phyloP scores from a whole-genome alignment of 2,113 vertebrate species.

The Puffinus mauretanicus region DNA sequence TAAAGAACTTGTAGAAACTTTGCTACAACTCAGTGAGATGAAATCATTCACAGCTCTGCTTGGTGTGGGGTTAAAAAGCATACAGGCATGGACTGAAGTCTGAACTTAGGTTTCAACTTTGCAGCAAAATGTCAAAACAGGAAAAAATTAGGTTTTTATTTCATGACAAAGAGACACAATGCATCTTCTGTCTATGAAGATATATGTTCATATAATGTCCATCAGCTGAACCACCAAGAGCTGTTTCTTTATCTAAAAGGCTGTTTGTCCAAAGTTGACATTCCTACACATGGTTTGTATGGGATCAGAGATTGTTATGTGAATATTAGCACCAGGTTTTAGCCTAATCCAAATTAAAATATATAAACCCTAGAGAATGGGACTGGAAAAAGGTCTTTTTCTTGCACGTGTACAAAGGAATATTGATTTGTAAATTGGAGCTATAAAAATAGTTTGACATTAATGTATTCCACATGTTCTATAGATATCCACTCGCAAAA shows the following conservation, averaged over 20 bases:
- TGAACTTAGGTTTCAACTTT: background rate
- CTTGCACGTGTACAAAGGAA: background rate
- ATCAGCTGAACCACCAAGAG: background rate
- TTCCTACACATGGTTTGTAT: background rate
- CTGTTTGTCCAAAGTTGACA: background rate
- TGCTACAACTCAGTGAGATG: background rate
- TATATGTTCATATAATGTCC: background rate
- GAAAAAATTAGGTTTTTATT: background rate
- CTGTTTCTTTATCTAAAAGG: background rate
- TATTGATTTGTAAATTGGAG: background rate
- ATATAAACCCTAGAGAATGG: background rate
- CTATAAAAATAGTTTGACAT: background rate
- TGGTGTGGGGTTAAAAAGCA: background rate
- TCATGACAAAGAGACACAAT: background rate
- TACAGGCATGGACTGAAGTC: background rate
- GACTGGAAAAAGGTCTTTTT: background rate
- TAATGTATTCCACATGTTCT: background rate
- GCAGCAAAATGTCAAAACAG: background rate
- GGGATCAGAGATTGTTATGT: background rate
- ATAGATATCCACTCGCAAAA: background rate
- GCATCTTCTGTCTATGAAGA: background rate
- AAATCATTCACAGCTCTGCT: background rate
- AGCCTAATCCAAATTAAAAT: background rate
- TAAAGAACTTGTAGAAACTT: background rate
- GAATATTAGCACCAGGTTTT: background rate